A percentile compares a stretch with the other conserved stretches of the same genome.
These are phyloP conservation scores for Choloepus hoffmanni DNA, from an alignment of 2,113 vertebrate species.

Conservation along the genomic window DNA sequence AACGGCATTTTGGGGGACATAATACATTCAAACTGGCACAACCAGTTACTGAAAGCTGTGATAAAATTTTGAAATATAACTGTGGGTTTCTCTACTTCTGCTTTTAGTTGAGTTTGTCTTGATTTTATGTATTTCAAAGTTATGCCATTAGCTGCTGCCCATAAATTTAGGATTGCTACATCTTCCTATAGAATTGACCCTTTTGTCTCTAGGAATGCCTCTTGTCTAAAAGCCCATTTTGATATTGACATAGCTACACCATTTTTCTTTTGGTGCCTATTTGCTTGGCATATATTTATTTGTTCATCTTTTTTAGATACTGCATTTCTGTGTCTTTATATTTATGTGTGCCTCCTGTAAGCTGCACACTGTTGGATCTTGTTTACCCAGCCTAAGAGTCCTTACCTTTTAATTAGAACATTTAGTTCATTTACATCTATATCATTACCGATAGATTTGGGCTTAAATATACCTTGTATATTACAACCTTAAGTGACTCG, in stretches of 20 bases:
- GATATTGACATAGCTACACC: neutral
- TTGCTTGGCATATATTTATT: neutral
- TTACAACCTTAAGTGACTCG: neutral
- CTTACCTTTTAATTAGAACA: conserved; percentile 3
- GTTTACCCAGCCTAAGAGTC: neutral
- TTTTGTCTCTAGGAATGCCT: neutral
- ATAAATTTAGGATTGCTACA: neutral
- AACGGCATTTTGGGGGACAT: too few relatives aligned
- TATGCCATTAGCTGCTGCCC: neutral
- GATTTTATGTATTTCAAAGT: conserved; percentile 38
- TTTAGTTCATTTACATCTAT: neutral
- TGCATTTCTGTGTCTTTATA: conserved; percentile 16
- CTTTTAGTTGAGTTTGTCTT: neutral
- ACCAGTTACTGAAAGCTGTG: neutral
- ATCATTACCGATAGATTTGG: neutral
- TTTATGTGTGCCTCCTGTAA: neutral
- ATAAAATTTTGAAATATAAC: neutral
- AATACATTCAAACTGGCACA: too few relatives aligned
- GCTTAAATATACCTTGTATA: neutral
- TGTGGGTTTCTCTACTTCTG: neutral
- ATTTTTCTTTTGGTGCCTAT: neutral
- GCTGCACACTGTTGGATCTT: neutral
- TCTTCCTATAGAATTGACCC: neutral
- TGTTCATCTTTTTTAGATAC: neutral
- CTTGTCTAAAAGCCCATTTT: conserved; percentile 11